Evolutionary conservation across 2,113 vertebrate species (phyloP).

Genomic region (Eidolon helvum): DNA sequence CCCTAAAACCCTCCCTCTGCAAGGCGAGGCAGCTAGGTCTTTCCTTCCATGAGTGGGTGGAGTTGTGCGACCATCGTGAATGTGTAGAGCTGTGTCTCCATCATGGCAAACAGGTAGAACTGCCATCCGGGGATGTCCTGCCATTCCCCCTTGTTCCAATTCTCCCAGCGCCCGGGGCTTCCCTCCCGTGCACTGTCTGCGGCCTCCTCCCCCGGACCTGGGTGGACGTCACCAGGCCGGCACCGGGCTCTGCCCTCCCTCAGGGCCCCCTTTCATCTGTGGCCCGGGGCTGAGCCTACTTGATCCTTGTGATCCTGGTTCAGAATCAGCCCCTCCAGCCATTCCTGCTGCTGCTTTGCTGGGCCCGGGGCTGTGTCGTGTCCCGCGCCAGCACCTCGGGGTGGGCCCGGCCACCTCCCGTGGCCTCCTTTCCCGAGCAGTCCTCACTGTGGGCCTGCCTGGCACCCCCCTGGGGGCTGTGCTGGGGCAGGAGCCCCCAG

Average conservation of each 20-base stretch:
- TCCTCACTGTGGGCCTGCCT: background rate
- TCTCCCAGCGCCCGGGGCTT: no score
- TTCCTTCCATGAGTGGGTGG: background rate
- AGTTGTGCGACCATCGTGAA: background rate
- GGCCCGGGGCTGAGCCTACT: constrained; percentile 46
- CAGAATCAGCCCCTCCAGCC: constrained; percentile 31
- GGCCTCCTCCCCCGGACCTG: no score
- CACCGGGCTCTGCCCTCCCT: background rate
- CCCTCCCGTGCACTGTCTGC: no score
- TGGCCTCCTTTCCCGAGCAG: background rate
- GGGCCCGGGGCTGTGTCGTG: background rate
- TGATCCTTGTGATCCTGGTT: constrained; percentile 65
- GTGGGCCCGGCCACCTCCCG: background rate
- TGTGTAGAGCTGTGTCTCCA: background rate
- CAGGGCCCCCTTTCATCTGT: background rate
- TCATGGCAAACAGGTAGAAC: background rate
- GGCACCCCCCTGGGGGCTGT: background rate
- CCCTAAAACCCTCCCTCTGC: no score
- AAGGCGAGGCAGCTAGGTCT: background rate
- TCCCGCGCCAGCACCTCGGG: background rate
- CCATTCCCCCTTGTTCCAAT: no score
- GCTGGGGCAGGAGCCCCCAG: background rate
- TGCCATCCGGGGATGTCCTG: no score
- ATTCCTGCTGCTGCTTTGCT: background rate
- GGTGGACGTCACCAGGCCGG: background rate